Percentiles rank a stretch among this genome's conserved stretches.
These are phyloP conservation scores for Anadara kagoshimensis DNA, from an alignment of 1,140 invertebrate species.

Conservation along the genomic window DNA sequence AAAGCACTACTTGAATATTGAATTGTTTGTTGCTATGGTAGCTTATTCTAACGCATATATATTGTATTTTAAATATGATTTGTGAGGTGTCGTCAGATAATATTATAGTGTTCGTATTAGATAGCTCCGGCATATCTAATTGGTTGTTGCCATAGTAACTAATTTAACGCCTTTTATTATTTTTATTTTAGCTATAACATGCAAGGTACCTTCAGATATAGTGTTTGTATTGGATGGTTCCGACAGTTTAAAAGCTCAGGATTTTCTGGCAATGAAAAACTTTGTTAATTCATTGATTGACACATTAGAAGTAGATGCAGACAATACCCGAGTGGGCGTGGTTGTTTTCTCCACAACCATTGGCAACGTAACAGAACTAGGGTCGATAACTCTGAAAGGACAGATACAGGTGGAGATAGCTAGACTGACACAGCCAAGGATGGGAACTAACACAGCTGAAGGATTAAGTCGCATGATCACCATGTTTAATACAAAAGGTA, in stretches of 20 bases:
- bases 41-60: too few relatives aligned
- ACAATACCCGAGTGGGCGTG: constrained; percentile 20
- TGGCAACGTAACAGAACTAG: constrained; percentile 5
- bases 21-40: too few relatives aligned
- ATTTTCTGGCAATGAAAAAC: constrained; percentile 24
- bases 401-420: neutral
- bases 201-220: constrained; percentile 21
- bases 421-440: constrained; percentile 15
- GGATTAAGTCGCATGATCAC: constrained; percentile 17
- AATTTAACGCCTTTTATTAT: neutral
- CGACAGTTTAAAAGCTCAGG: constrained; percentile 10
- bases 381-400: neutral
- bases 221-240: constrained; percentile 28
- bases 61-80: too few relatives aligned
- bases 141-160: too few relatives aligned
- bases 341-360: constrained; percentile 21
- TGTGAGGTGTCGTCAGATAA: too few relatives aligned
- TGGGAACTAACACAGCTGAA: constrained; percentile 25
- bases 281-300: constrained; percentile 12
- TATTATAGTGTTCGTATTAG: too few relatives aligned
- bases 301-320: neutral
- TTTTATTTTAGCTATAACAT: constrained; percentile 12
- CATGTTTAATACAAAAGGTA: constrained; percentile 23
- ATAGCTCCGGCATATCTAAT: too few relatives aligned
- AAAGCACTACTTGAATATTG: too few relatives aligned